These are phyloP conservation scores for Lycaena phlaeas DNA, from an alignment of 2,888 invertebrate genomes.

Conservation along the genomic window DNA sequence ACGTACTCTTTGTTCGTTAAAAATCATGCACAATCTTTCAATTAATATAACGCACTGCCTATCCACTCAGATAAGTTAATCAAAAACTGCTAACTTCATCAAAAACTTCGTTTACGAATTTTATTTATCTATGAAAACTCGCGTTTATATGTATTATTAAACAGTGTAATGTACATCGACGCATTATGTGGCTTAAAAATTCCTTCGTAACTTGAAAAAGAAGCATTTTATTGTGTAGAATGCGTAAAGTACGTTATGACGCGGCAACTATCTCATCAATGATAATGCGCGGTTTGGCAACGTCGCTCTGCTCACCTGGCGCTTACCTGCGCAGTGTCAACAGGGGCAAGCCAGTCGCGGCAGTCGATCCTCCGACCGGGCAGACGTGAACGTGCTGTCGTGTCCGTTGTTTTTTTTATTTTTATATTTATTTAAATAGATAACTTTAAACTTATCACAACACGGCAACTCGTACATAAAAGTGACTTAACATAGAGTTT, in stretches of 20 bases:
- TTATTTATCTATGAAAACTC: neutral
- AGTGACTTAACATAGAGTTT: neutral
- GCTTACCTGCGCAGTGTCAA: conserved; percentile 68
- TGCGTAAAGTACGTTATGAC: conserved; percentile 42
- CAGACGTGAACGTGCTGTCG: conserved; percentile 47
- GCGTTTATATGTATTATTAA: neutral
- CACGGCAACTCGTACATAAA: neutral
- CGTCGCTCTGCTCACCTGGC: conserved; percentile 68
- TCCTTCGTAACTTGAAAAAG: conserved; percentile 18
- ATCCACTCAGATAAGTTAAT: neutral
- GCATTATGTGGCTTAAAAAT: neutral
- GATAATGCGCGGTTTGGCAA: conserved; percentile 70
- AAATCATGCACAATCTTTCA: neutral
- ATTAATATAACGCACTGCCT: neutral
- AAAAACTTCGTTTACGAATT: conserved; percentile 9
- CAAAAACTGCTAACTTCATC: neutral
- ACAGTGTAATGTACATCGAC: conserved; percentile 7
- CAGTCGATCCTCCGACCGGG: conserved; percentile 58
- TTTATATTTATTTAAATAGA: conserved; percentile 38
- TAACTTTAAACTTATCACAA: conserved; percentile 12
- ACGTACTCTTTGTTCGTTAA: neutral
- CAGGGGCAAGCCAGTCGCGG: conserved; percentile 44
- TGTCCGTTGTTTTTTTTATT: conserved; percentile 29
- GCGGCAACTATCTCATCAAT: conserved; percentile 63
- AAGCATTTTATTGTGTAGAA: conserved; percentile 43